phyloP scores from a whole-genome alignment of 2,113 vertebrate genomes.

The Lepus americanus region DNA sequence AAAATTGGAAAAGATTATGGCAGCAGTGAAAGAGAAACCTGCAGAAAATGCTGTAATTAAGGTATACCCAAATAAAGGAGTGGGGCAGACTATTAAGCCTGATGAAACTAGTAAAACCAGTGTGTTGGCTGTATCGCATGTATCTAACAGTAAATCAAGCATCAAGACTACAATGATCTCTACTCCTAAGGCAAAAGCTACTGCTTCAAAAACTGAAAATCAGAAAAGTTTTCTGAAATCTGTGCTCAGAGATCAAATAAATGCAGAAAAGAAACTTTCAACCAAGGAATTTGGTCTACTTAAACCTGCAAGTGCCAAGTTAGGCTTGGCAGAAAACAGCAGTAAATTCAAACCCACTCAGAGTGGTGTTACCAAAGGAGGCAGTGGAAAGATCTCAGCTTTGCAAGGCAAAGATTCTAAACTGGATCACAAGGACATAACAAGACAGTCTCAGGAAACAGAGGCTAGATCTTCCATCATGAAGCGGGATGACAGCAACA shows the following conservation, averaged over 20 bases:
- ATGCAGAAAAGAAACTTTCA: conserved; percentile 74
- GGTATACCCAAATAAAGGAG: conserved; percentile 70
- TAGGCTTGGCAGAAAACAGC: conserved; percentile 73
- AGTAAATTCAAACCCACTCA: conserved; percentile 71
- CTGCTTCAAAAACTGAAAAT: conserved; percentile 67
- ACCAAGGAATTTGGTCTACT: conserved; percentile 54
- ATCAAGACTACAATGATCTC: conserved; percentile 72
- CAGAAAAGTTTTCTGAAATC: conserved; percentile 77
- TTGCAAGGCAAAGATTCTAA: conserved; percentile 84
- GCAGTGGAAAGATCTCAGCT: conserved; percentile 79
- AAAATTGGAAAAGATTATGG: conserved; percentile 64
- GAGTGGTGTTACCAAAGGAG: conserved; percentile 74
- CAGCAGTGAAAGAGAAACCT: conserved; percentile 25
- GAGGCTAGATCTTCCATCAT: conserved; percentile 77
- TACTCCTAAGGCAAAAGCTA: conserved; percentile 75
- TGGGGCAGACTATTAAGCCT: conserved; percentile 9
- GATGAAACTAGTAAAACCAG: conserved; percentile 29
- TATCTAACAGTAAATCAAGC: conserved; percentile 53
- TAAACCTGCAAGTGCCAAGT: conserved; percentile 54
- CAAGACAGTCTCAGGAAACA: conserved; percentile 85
- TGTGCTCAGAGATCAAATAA: conserved; percentile 60
- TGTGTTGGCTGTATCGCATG: rapidly evolving
- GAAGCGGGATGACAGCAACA: conserved; percentile 80
- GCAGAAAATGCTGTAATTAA: conserved; percentile 27
- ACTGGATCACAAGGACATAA: conserved; percentile 80